Conservation (phyloP, 2,113 vertebrate genomes). For the Eptesicus fuscus region DNA sequence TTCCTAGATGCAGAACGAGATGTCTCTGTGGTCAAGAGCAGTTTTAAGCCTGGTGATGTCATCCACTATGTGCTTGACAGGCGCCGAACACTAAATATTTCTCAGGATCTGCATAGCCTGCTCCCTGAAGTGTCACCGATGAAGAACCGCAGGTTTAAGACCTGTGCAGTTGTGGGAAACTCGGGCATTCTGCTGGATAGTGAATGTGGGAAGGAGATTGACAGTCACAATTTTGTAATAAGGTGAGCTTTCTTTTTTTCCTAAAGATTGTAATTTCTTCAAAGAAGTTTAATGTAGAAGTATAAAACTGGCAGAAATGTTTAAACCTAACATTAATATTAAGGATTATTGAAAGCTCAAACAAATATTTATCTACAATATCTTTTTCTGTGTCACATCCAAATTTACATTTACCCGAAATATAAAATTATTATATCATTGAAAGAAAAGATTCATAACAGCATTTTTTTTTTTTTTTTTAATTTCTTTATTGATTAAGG, state of each 20-base stretch:
- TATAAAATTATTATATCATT: constrained; percentile 27
- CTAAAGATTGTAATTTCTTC: not conserved
- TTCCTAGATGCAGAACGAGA: constrained; percentile 92
- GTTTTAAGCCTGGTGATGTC: constrained; percentile 90
- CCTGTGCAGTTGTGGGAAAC: constrained; percentile 91
- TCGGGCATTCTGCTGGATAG: constrained; percentile 90
- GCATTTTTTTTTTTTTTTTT: not conserved
- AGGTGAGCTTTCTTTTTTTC: constrained; percentile 80
- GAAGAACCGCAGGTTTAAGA: constrained; percentile 90
- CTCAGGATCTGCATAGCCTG: constrained; percentile 87
- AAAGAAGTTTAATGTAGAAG: not conserved
- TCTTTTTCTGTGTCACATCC: not conserved
- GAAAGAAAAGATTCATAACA: constrained; percentile 32
- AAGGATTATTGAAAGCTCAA: constrained; percentile 13
- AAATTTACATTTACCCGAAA: not conserved
- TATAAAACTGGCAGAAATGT: constrained; percentile 30
- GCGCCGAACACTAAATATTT: constrained; percentile 89
- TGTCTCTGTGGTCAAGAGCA: constrained; percentile 91
- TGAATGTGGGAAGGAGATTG: constrained; percentile 90
- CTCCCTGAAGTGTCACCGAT: constrained; percentile 91
- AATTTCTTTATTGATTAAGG: no score
- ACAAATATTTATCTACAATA: not conserved
- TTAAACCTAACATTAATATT: not conserved
- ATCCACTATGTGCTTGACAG: constrained; percentile 91
- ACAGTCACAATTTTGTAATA: constrained; percentile 91